Conservation (phyloP, 2,888 invertebrate genomes). For the Dryomyza anilis region DNA sequence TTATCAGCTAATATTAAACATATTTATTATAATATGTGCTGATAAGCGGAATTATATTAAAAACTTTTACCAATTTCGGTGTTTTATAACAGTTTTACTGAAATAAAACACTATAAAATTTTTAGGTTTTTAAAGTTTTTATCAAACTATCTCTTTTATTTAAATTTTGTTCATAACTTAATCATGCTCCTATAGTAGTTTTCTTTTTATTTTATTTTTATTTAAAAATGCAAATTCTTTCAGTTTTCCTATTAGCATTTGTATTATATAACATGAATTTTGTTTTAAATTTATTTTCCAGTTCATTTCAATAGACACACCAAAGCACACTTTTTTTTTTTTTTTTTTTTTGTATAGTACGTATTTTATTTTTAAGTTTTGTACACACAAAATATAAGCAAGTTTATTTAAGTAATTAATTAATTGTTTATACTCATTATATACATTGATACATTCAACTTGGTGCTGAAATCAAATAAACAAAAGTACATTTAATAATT, state of each 20-base stretch:
- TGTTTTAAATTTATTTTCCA: neutral
- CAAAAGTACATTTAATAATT: slow-evolving; percentile 6
- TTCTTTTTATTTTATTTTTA: too few relatives aligned
- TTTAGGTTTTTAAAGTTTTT: too few relatives aligned
- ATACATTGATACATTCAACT: slow-evolving; percentile 48
- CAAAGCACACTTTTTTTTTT: neutral
- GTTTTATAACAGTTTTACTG: too few relatives aligned
- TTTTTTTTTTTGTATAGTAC: neutral
- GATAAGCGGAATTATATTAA: too few relatives aligned
- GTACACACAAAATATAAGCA: neutral
- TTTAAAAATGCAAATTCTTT: neutral
- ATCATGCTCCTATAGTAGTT: too few relatives aligned
- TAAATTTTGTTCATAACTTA: too few relatives aligned
- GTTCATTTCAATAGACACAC: neutral
- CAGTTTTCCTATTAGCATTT: neutral
- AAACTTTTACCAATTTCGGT: too few relatives aligned
- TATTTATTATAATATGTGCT: too few relatives aligned
- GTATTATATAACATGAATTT: neutral
- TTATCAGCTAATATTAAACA: too few relatives aligned
- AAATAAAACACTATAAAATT: too few relatives aligned
- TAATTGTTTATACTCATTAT: slow-evolving; percentile 29
- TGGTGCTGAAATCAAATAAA: slow-evolving; percentile 57
- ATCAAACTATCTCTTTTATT: too few relatives aligned
- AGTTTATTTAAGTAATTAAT: slow-evolving; percentile 21
- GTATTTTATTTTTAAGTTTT: slow-evolving; percentile 14